These are phyloP conservation scores for Phrynocephalus guinanensis DNA, from an alignment of 2,797 vertebrate genomes.

Conservation along the genomic window DNA sequence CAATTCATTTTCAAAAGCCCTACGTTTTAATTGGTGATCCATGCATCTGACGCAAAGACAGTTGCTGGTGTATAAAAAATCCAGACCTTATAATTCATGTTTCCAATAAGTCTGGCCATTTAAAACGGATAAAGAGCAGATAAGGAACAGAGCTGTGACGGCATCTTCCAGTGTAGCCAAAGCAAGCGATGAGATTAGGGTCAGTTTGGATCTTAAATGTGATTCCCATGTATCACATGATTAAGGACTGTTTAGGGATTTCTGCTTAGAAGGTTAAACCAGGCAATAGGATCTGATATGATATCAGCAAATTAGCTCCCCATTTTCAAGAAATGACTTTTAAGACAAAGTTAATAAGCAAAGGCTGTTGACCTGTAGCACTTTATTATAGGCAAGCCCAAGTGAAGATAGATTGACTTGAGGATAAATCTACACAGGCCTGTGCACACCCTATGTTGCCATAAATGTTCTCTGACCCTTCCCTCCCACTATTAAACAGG, in stretches of 20 bases:
- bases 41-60: too few species aligned
- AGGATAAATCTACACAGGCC: not conserved
- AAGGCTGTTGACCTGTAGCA: not conserved
- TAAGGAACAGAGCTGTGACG: not conserved
- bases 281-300: not conserved
- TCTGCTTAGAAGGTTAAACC: conserved; percentile 16
- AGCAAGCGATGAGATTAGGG: not conserved
- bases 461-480: not conserved
- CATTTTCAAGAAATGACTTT: not conserved
- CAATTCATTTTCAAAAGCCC: not conserved
- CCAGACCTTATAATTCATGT: not conserved
- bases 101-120: not conserved
- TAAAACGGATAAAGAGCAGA: not conserved
- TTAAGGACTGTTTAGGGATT: not conserved
- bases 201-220: not conserved
- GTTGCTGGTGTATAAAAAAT: not conserved
- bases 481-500: not conserved
- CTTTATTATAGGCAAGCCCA: not conserved
- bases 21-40: too few species aligned
- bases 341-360: not conserved
- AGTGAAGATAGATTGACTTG: not conserved
- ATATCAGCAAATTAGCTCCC: not conserved
- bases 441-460: not conserved
- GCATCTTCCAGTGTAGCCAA: not conserved
- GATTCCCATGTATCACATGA: not conserved